Conservation (phyloP, 2,888 invertebrate genomes). For the Callosobruchus maculatus region DNA sequence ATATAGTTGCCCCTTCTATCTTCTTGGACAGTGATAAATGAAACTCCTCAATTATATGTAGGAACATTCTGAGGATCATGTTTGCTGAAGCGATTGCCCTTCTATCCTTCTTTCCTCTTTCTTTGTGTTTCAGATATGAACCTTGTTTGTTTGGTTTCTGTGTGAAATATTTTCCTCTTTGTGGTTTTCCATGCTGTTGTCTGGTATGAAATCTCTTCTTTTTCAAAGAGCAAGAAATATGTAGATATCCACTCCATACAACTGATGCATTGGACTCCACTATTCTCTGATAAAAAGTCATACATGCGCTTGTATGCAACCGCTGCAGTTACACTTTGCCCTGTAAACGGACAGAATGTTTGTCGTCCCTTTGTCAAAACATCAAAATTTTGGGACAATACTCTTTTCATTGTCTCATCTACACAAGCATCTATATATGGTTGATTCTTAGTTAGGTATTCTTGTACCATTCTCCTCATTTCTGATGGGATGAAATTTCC, state of each 20-base stretch:
- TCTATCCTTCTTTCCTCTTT: conserved; percentile 24
- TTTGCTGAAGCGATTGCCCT: conserved; percentile 25
- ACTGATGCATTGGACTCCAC: background rate
- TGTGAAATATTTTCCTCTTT: no score
- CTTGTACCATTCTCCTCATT: conserved; percentile 18
- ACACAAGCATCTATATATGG: no score
- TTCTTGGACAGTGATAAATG: conserved; percentile 17
- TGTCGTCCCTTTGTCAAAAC: no score
- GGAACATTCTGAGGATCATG: conserved; percentile 25
- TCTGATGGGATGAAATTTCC: conserved; percentile 25
- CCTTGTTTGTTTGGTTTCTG: no score
- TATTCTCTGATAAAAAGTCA: conserved; percentile 17
- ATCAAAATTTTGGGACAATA: no score
- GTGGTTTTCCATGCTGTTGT: background rate
- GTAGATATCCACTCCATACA: no score
- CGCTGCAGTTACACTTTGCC: conserved; percentile 1
- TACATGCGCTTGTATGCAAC: conserved; percentile 24
- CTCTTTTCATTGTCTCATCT: no score
- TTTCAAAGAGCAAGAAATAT: no score
- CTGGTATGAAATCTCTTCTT: no score
- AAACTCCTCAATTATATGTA: conserved; percentile 26
- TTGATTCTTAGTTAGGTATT: conserved; percentile 8
- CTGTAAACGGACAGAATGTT: no score
- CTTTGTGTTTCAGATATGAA: conserved; percentile 26
- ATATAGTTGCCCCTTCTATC: conserved; percentile 28